phyloP scores from a whole-genome alignment of 2,888 invertebrate species.

The Diarsia brunnea region DNA sequence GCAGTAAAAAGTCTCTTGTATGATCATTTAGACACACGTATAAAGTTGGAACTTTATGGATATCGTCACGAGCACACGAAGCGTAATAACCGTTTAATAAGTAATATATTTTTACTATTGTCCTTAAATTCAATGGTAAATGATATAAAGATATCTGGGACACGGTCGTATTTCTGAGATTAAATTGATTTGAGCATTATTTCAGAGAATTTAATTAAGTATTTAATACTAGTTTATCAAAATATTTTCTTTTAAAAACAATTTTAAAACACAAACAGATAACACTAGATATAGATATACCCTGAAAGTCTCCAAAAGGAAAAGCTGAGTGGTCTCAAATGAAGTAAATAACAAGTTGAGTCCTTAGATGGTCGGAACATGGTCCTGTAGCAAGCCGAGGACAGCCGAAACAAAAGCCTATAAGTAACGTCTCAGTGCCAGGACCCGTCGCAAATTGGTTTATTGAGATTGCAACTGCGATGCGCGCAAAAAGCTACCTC shows the following conservation, averaged over 20 bases:
- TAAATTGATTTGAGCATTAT: background rate
- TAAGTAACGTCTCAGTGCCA: slow-evolving; percentile 66
- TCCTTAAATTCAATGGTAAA: slow-evolving; percentile 46
- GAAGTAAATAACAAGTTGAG: slow-evolving; percentile 76
- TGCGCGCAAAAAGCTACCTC: slow-evolving; percentile 73
- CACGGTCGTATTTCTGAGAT: background rate
- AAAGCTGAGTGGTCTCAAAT: slow-evolving; percentile 55
- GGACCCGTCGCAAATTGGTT: slow-evolving; percentile 85
- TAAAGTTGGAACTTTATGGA: slow-evolving; percentile 58
- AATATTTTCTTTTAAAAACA: slow-evolving; percentile 9
- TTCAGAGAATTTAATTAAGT: background rate
- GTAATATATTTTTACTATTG: slow-evolving; percentile 60
- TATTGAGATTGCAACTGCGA: slow-evolving; percentile 84
- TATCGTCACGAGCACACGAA: slow-evolving; percentile 37
- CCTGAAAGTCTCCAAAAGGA: slow-evolving; percentile 48
- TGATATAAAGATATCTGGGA: slow-evolving; percentile 26
- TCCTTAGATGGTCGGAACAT: slow-evolving; percentile 70
- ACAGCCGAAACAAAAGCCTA: slow-evolving; percentile 77
- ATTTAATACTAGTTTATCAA: background rate
- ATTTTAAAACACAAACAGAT: slow-evolving; percentile 17
- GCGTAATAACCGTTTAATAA: slow-evolving; percentile 43
- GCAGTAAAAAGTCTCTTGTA: slow-evolving; percentile 43
- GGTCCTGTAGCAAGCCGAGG: slow-evolving; percentile 65
- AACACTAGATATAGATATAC: slow-evolving; percentile 47
- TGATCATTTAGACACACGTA: slow-evolving; percentile 45